phyloP scores from a whole-genome alignment of 2,888 invertebrate species.

The Tenthredo livida region DNA sequence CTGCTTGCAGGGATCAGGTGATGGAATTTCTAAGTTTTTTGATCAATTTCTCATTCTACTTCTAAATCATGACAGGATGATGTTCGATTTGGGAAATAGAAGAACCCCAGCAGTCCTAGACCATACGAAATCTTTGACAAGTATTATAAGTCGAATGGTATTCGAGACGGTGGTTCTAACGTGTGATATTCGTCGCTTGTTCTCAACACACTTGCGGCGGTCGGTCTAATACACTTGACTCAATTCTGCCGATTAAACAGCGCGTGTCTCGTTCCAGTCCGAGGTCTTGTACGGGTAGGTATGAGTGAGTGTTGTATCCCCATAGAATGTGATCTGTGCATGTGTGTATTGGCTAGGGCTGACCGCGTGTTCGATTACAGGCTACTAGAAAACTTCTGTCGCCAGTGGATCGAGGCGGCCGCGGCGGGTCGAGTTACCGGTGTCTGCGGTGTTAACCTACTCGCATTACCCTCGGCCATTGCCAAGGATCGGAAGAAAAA shows the following conservation, averaged over 20 bases:
- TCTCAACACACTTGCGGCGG: background rate
- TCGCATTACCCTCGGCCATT: slow-evolving; percentile 44
- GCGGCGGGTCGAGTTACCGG: slow-evolving; percentile 47
- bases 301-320: background rate
- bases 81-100: background rate
- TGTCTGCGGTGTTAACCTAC: slow-evolving; percentile 51
- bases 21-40: background rate
- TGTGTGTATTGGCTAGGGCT: slow-evolving; percentile 37
- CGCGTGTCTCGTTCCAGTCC: slow-evolving; percentile 1
- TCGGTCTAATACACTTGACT: slow-evolving; percentile 11
- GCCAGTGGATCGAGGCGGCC: slow-evolving; percentile 45
- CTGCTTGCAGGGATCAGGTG: background rate
- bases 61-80: background rate
- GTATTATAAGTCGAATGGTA: background rate
- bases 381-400: slow-evolving; percentile 52
- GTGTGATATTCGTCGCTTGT: slow-evolving; percentile 3
- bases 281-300: background rate
- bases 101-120: background rate
- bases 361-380: slow-evolving; percentile 50
- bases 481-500: slow-evolving; percentile 36
- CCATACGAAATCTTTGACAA: background rate
- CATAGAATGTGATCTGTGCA: background rate
- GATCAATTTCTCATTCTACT: background rate
- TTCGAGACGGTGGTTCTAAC: background rate
- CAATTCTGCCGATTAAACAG: slow-evolving; percentile 13